Evolutionary conservation across 2,113 vertebrate genomes (phyloP), one percentile per base, ranked within the genome.

Genomic region (Lota lota): DNA sequence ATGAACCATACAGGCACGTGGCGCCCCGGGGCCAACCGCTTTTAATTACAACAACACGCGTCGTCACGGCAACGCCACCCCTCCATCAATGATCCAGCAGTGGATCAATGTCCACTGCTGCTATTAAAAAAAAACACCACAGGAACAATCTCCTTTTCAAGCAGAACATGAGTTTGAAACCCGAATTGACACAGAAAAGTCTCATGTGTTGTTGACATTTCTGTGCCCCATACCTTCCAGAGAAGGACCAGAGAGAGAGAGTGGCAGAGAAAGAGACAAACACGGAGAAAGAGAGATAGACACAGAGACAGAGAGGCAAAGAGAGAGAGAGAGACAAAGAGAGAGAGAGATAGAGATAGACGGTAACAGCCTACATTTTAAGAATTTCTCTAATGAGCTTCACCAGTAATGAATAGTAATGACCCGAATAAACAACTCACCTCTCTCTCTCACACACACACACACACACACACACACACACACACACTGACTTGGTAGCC

Each of bases 1-100:
- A 83, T 82, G 75, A 85, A 86, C 74, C 78, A 74, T 63, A 47
- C 40, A 22, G 63, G 64, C 65, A 70, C 61, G 65, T 40, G 73
- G 36, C 67, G 73, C 77, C 67, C 16, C 16, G 17, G 53, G 57
- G 70, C 66, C 64, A 47, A 14, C 7, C 65, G 53, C 74, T 79
- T 83, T 88, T 80, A 83, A 84, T 87, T 78, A 83, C 33, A 47
- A 74, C 69, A 12, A 66, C 40, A 47, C 65, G 11, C 14, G 10
- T 50, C 66, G 54, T n/a, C 28, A 53, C 22, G 1, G 33, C 61
- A 0, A 47, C 61, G 20, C 63, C 65, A 78, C 22, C 68, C 63
- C 66, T 63, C 69, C 76, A 77, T 83, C 66, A 69, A 51, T 62
- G 76, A 66, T 4, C 47, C 50, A 68, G 62, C 15, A 33, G 69